Base-by-base conservation (phyloP, 35 echinoderm and acorn worm genomes). In the Ophioderma brevispina region DNA sequence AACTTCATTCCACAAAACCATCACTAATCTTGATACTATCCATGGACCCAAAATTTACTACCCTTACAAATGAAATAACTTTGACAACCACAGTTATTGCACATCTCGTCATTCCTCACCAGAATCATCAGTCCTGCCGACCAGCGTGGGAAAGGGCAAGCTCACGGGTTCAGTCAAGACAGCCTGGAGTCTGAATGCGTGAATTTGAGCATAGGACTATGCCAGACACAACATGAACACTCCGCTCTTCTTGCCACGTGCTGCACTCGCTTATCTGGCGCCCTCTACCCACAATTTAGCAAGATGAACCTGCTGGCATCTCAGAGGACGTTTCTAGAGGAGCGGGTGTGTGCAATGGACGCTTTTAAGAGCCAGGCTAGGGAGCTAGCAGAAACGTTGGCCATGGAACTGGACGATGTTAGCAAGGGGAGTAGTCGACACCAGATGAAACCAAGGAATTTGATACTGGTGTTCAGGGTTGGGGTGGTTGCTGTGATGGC, bases 71-170 rank as follows among this genome's bases (percentile, higher is more conserved):
- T n/a, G n/a, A n/a, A n/a, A n/a, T n/a, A n/a, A n/a, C n/a, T n/a
- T n/a, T n/a, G n/a, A n/a, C n/a, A n/a, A n/a, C n/a, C 40, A n/a
- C n/a, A n/a, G n/a, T n/a, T n/a, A n/a, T n/a, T n/a, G n/a, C n/a
- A n/a, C n/a, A n/a, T n/a, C n/a, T n/a, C n/a, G n/a, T n/a, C n/a
- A n/a, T n/a, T n/a, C n/a, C 40, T 59, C 28, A 80, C 64, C 42
- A 98, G 96, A 98, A 98, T 94, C 87, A 90, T 17, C 82, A 94
- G 87, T 46, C 35, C 85, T 19, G 96, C 96, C 30, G 87, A 94
- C 50, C 86, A 98, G 96, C 92, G 17, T 89, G 87, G 82, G 76
- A 92, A 40, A 89, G 88, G 32, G 87, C 90, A 5, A 63, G 92
- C 64, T 82, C 5, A 84, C 87, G 0, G 87, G 87, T 30, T 40